Percentiles rank a stretch among this genome's conserved stretches.
These are phyloP conservation scores for Brachypterus glaber DNA, from an alignment of 2,888 invertebrate species.

Conservation along the genomic window DNA sequence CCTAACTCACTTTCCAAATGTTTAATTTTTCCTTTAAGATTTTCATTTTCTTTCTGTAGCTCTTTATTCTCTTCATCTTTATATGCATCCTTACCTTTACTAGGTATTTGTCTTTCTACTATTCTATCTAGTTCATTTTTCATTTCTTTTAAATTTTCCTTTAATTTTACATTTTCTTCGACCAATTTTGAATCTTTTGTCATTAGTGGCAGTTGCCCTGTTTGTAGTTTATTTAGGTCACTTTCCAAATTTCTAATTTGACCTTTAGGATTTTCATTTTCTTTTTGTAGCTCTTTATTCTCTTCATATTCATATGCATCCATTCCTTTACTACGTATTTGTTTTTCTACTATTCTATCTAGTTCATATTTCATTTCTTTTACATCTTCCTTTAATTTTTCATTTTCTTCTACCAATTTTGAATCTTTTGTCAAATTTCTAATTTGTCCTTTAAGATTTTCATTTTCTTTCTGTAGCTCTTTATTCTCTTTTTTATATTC, in stretches of 20 bases:
- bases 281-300: too few relatives aligned
- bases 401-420: constrained; percentile 9
- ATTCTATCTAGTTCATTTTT: background rate
- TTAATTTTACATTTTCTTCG: too few relatives aligned
- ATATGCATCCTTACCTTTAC: too few relatives aligned
- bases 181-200: too few relatives aligned
- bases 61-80: constrained; percentile 6
- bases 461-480: constrained; percentile 16
- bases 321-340: too few relatives aligned
- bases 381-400: background rate
- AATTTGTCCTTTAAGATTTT: constrained; percentile 13
- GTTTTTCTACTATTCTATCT: background rate
- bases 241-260: constrained; percentile 6
- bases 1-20: constrained; percentile 21
- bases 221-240: too few relatives aligned
- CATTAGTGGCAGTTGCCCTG: too few relatives aligned
- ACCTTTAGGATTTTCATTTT: constrained; percentile 1
- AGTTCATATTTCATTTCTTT: background rate
- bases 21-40: constrained; percentile 10
- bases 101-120: background rate
- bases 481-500: constrained; percentile 19
- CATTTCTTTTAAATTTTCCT: background rate
- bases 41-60: constrained; percentile 9
- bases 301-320: too few relatives aligned
- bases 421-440: too few relatives aligned